Evolutionary conservation across 2,888 invertebrate species (phyloP).

Genomic region (Dendrolimus houi): DNA sequence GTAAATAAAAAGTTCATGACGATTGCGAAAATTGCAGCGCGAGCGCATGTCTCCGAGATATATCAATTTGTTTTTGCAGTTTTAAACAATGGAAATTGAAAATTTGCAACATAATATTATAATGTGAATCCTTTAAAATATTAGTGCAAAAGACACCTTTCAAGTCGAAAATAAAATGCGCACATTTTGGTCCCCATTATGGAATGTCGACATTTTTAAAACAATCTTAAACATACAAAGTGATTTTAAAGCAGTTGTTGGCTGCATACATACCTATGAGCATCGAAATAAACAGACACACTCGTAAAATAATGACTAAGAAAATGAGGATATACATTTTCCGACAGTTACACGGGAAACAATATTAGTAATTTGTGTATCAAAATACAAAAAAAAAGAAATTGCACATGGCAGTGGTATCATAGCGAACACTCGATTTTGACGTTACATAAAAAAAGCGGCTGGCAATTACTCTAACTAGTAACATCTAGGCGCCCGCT

Average conservation of each 20-base stretch:
- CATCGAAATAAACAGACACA: slow-evolving; percentile 44
- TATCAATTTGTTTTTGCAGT: not conserved
- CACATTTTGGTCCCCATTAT: slow-evolving; percentile 61
- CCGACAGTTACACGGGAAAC: slow-evolving; percentile 41
- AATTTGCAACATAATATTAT: slow-evolving; percentile 10
- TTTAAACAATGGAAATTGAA: not conserved
- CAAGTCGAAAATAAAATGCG: slow-evolving; percentile 30
- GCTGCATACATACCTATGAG: slow-evolving; percentile 45
- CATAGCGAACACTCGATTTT: slow-evolving; percentile 63
- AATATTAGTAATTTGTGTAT: slow-evolving; percentile 55
- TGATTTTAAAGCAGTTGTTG: slow-evolving; percentile 25
- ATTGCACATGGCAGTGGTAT: slow-evolving; percentile 74
- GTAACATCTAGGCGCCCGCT: slow-evolving; percentile 59
- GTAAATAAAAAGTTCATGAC: slow-evolving; percentile 64
- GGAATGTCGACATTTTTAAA: slow-evolving; percentile 60
- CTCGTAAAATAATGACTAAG: slow-evolving; percentile 60
- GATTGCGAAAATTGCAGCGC: slow-evolving; percentile 39
- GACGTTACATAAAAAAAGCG: slow-evolving; percentile 62
- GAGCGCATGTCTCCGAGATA: slow-evolving; percentile 27
- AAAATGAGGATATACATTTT: slow-evolving; percentile 50
- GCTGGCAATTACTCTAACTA: slow-evolving; percentile 73
- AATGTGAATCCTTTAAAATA: slow-evolving; percentile 21
- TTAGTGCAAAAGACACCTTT: slow-evolving; percentile 6
- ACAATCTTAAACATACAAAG: slow-evolving; percentile 25
- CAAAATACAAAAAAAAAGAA: slow-evolving; percentile 39